Evolutionary conservation across 2,113 vertebrate genomes (phyloP).

Genomic region (Perca schrenkii): DNA sequence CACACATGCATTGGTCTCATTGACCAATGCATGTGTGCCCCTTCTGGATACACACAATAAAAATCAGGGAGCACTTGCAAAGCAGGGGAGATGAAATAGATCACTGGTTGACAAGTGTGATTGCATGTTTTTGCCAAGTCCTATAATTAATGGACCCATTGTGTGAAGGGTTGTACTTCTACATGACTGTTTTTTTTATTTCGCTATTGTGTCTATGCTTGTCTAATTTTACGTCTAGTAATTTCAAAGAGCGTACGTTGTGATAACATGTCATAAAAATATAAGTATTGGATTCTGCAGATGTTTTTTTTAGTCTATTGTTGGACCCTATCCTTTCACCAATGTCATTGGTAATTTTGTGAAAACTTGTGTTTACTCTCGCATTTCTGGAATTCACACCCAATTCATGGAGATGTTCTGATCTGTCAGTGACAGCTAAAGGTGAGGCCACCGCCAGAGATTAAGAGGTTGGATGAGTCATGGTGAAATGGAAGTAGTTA

Average conservation of each 20-base stretch:
- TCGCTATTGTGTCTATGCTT: not conserved
- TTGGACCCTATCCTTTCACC: not conserved
- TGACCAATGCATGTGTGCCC: slow-evolving; percentile 19
- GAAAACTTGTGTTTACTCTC: not conserved
- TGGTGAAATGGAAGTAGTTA: slow-evolving; percentile 73
- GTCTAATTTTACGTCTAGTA: not conserved
- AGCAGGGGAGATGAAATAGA: slow-evolving; percentile 3
- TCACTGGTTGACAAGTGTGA: slow-evolving; percentile 26
- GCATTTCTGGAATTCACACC: slow-evolving; percentile 13
- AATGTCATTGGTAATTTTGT: not conserved
- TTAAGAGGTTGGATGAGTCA: slow-evolving; percentile 68
- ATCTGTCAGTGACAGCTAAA: slow-evolving; percentile 60
- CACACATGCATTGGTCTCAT: slow-evolving; percentile 30
- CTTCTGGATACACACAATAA: slow-evolving; percentile 3
- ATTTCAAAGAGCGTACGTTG: not conserved
- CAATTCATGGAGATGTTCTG: slow-evolving; percentile 58
- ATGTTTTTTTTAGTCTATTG: not conserved
- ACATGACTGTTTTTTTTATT: not conserved
- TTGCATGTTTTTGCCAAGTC: slow-evolving; percentile 8
- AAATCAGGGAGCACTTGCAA: slow-evolving; percentile 20
- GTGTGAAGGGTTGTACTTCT: not conserved
- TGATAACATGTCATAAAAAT: not conserved
- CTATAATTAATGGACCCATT: not conserved
- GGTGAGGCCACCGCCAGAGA: slow-evolving; percentile 64
- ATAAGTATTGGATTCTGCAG: not conserved